A percentile compares a stretch with the other conserved stretches of the same genome.
These are phyloP conservation scores for Mongoloraphidia duomilia DNA, from an alignment of 2,888 invertebrate genomes.

Conservation along the genomic window DNA sequence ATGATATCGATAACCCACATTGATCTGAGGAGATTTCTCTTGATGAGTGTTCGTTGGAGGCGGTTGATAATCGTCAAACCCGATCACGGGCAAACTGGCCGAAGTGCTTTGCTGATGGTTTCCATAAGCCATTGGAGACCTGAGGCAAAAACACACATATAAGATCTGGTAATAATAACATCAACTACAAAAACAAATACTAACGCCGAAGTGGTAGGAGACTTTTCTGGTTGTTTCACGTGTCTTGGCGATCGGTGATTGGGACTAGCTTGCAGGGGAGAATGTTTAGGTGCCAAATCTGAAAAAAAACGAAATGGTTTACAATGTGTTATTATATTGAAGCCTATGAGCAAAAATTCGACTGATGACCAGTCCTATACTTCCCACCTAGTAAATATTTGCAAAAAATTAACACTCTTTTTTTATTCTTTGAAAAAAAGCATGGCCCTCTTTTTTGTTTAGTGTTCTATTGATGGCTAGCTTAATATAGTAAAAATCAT, in stretches of 20 bases:
- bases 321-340: no score
- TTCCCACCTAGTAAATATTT: no score
- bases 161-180: no score
- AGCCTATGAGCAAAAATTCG: no score
- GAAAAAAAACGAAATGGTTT: slow-evolving; percentile 14
- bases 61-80: slow-evolving; percentile 42
- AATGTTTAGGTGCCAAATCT: slow-evolving; percentile 39
- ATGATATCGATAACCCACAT: slow-evolving; percentile 16
- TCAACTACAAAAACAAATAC: slow-evolving; percentile 11
- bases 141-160: no score
- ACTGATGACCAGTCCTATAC: no score
- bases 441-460: no score
- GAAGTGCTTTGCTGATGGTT: slow-evolving; percentile 50
- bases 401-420: no score
- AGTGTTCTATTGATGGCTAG: no score
- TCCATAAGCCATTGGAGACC: slow-evolving; percentile 25
- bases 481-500: no score
- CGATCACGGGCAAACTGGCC: slow-evolving; percentile 58
- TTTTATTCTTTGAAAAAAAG: no score
- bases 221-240: slow-evolving; percentile 27
- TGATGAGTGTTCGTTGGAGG: slow-evolving; percentile 10
- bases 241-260: slow-evolving; percentile 26
- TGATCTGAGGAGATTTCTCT: slow-evolving; percentile 8
- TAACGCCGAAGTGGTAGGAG: slow-evolving; percentile 22
- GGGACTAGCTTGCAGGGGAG: slow-evolving; percentile 44